Evolutionary conservation across 1,140 invertebrate genomes (phyloP).

Genomic region (Tetramorium alpestre): DNA sequence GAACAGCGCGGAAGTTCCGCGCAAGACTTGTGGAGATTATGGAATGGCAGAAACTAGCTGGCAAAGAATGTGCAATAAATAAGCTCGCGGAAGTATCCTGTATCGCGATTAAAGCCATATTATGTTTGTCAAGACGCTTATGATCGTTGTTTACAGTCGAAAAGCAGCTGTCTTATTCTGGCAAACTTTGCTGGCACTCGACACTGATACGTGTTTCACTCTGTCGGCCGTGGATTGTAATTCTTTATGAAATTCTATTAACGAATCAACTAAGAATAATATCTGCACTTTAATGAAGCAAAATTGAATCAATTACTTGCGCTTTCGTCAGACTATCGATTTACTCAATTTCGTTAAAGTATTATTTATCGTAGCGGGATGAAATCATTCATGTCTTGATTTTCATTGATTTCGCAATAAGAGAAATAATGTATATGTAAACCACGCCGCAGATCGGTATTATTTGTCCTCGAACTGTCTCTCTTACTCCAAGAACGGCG

Average conservation of each 20-base stretch:
- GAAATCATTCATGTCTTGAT: background rate
- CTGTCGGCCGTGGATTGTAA: slow-evolving; percentile 64
- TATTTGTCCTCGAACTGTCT: slow-evolving; percentile 43
- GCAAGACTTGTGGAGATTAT: slow-evolving; percentile 28
- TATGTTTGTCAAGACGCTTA: slow-evolving; percentile 83
- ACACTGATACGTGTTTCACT: slow-evolving; percentile 70
- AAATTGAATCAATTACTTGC: background rate
- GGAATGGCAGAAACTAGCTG: slow-evolving; percentile 75
- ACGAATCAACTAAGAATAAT: background rate
- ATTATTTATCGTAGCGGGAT: background rate
- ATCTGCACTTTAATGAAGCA: background rate
- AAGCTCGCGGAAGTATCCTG: slow-evolving; percentile 77
- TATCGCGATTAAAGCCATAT: slow-evolving; percentile 84
- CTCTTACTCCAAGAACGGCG: slow-evolving; percentile 24
- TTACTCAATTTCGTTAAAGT: background rate
- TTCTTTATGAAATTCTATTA: slow-evolving; percentile 37
- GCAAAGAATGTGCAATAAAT: slow-evolving; percentile 80
- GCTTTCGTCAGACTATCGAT: background rate
- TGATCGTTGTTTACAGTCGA: slow-evolving; percentile 80
- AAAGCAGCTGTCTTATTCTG: slow-evolving; percentile 83
- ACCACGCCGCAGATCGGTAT: slow-evolving; percentile 14
- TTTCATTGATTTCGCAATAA: slow-evolving; percentile 6
- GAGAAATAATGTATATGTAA: slow-evolving; percentile 35
- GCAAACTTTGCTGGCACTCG: slow-evolving; percentile 82
- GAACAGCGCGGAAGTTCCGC: background rate